phyloP scores from a whole-genome alignment of 2,797 vertebrate species.

The Stomatorhinus walkeri region DNA sequence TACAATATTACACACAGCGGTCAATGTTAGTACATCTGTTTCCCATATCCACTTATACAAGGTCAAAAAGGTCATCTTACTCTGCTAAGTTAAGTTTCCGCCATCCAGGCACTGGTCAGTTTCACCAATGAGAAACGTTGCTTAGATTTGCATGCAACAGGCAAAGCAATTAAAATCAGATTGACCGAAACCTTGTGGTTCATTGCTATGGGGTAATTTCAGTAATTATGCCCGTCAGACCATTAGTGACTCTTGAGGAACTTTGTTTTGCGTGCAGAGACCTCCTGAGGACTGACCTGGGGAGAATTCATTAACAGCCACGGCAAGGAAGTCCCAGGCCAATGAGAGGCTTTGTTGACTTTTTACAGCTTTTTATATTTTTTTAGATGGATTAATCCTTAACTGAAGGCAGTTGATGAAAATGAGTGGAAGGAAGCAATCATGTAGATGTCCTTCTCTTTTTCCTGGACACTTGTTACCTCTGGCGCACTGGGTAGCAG shows the following conservation, averaged over 20 bases:
- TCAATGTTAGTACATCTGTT: background rate
- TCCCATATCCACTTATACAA: background rate
- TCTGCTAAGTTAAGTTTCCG: background rate
- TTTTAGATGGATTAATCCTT: background rate
- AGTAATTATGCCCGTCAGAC: background rate
- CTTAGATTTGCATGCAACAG: background rate
- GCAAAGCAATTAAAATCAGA: background rate
- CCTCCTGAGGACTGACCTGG: background rate
- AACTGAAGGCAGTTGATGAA: background rate
- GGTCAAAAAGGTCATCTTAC: background rate
- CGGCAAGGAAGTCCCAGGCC: background rate
- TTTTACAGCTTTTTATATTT: background rate
- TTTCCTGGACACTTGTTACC: background rate
- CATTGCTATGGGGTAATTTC: background rate
- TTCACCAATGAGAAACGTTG: background rate
- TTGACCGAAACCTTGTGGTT: background rate
- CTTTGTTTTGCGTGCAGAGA: background rate
- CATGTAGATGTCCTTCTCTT: background rate
- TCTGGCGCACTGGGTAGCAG: no score
- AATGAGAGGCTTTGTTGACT: background rate
- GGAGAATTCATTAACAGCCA: background rate
- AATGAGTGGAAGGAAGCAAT: background rate
- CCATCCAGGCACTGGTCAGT: background rate
- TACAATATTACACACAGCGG: background rate
- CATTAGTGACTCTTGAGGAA: background rate